Evolutionary conservation across 2,888 invertebrate genomes (phyloP).

Genomic region (Acleris holmiana): DNA sequence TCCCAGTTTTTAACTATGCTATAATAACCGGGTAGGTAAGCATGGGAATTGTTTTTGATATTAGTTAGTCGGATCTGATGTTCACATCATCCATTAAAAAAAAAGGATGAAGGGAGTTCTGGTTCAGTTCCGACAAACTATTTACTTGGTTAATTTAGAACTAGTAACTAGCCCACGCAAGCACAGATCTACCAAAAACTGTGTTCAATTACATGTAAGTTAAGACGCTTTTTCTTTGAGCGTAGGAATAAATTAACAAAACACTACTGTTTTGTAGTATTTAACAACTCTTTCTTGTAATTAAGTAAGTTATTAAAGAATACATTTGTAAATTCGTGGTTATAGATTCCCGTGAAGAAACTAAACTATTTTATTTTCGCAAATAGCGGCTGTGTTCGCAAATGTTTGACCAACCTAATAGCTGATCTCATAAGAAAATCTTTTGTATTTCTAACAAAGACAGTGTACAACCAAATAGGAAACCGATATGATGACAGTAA

Average conservation of each 20-base stretch:
- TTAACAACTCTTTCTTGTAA: not conserved
- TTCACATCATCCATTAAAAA: too few species aligned
- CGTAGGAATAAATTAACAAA: conserved; percentile 43
- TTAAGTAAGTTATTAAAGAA: not conserved
- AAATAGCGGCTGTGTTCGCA: too few species aligned
- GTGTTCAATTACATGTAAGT: conserved; percentile 61
- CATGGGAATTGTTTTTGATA: not conserved
- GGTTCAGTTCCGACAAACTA: conserved; percentile 1
- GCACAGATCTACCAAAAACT: conserved; percentile 69
- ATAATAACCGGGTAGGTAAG: not conserved
- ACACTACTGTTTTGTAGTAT: conserved; percentile 12
- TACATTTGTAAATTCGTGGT: not conserved
- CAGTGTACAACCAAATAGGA: not conserved
- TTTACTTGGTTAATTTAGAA: conserved; percentile 55
- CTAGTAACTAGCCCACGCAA: conserved; percentile 48
- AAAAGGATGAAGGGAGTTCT: not conserved
- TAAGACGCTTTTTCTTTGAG: conserved; percentile 2
- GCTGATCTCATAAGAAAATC: conserved; percentile 24
- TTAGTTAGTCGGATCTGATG: conserved; percentile 10
- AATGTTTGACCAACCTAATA: not conserved
- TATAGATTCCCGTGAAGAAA: not conserved
- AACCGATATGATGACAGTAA: too few species aligned
- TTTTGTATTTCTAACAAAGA: not conserved
- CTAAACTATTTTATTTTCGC: not conserved
- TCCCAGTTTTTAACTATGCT: not conserved